These are phyloP conservation scores for Sinonovacula constricta DNA, from an alignment of 1,140 invertebrate species.

Conservation along the genomic window DNA sequence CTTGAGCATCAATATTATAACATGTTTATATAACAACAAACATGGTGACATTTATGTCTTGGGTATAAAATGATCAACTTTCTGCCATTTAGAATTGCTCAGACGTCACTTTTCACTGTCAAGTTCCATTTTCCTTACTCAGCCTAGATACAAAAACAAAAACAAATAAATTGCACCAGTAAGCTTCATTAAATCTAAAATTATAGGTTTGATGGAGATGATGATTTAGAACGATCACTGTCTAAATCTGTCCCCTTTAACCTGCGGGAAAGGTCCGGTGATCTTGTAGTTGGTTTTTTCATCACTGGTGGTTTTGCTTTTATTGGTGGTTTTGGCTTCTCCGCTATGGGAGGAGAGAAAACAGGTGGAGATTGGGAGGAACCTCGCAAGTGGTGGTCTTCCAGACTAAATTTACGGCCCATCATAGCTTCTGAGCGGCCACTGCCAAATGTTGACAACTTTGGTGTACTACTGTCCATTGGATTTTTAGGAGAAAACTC, in stretches of 20 bases:
- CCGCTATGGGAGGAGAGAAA: constrained; percentile 64
- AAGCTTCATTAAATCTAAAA: too few relatives aligned
- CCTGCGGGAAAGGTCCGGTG: constrained; percentile 61
- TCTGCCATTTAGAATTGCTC: too few relatives aligned
- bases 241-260: constrained; percentile 43
- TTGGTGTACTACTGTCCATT: constrained; percentile 20
- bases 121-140: too few relatives aligned
- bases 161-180: too few relatives aligned
- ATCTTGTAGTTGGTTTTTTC: constrained; percentile 82
- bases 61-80: too few relatives aligned
- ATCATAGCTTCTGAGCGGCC: constrained; percentile 8
- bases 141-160: too few relatives aligned
- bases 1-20: too few relatives aligned
- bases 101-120: too few relatives aligned
- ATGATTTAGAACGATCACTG: constrained; percentile 27
- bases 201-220: constrained; percentile 38
- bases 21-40: too few relatives aligned
- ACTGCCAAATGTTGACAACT: constrained; percentile 35
- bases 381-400: constrained; percentile 42
- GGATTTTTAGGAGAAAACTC: constrained; percentile 7
- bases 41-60: too few relatives aligned
- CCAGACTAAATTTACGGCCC: constrained; percentile 39
- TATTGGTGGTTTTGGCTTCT: constrained; percentile 84
- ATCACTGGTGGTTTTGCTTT: constrained; percentile 87
- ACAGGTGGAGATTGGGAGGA: background rate